Percentiles rank a stretch among this genome's conserved stretches.
phyloP scores from a whole-genome alignment of 2,888 invertebrate genomes.

The Ophion ventricosus region DNA sequence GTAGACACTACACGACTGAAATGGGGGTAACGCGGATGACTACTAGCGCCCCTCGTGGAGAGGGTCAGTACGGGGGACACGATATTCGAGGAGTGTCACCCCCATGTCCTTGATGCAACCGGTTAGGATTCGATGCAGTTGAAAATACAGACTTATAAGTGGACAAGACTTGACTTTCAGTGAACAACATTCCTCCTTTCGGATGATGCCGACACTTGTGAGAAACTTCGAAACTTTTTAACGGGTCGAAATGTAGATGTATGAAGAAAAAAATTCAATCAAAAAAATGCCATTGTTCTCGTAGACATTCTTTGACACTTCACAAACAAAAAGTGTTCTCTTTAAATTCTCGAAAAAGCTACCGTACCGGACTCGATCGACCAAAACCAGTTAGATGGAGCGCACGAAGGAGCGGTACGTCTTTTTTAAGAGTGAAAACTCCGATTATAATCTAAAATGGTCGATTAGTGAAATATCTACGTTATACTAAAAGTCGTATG shows the following conservation, averaged over 20 bases:
- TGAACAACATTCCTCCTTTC: slow-evolving; percentile 1
- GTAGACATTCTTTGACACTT: slow-evolving; percentile 4
- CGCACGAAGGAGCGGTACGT: neutral
- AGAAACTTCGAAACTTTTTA: slow-evolving; percentile 18
- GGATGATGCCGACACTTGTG: slow-evolving; percentile 1
- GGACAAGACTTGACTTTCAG: neutral
- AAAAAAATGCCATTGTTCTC: neutral
- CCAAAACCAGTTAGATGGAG: neutral
- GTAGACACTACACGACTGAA: too few species aligned
- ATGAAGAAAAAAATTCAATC: neutral
- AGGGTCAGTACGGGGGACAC: too few species aligned
- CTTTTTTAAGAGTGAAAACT: neutral
- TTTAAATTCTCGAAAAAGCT: neutral
- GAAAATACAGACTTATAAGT: neutral
- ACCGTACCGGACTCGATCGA: neutral
- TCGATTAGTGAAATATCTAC: neutral
- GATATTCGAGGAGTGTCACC: too few species aligned
- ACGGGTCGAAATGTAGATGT: neutral
- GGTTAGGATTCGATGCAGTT: neutral
- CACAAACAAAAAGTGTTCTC: neutral
- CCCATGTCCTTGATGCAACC: too few species aligned
- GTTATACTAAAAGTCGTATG: neutral
- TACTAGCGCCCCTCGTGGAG: too few species aligned
- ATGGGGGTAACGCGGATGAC: too few species aligned
- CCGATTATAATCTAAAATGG: neutral